Base-by-base conservation (phyloP, 1,140 invertebrate species). In the Drosophila jambulina region DNA sequence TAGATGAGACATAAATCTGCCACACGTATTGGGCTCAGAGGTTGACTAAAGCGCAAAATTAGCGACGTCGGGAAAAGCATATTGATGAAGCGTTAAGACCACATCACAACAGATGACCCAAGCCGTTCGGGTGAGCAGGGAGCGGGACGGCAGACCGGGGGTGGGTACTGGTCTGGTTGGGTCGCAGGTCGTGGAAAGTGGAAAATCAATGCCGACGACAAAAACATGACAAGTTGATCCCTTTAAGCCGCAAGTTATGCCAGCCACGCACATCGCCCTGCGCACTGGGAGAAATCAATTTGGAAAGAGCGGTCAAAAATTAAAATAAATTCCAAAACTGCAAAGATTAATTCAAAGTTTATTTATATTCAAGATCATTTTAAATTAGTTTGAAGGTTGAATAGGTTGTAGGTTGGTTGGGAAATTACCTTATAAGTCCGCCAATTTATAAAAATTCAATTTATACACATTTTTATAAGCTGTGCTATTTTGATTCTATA, bases 181-280 rank as follows among this genome's bases (percentile, higher is more conserved):
- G 74, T 76, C 74, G 62, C 62, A 60, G 61, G 75, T 65, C 45
- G 68, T 79, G 68, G 59, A 72, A 86, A 90, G 85, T 90, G 85
- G 78, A 90, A 90, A 90, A 90, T 90, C 85, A 90, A 90, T 90
- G 85, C 85, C 67, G 75, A 82, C 86, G 83, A 79, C 78, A 78
- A 77, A 80, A 70, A 88, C 85, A 90, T 90, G 85, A 90, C 86
- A 90, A 91, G 85, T 90, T 90, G 85, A 90, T 77, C 78, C 85
- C 86, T 90, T 90, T 90, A 90, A 90, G 81, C 85, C 85, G 85
- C 86, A 90, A 90, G 85, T 90, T 90, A 90, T 90, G 85, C 85
- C 85, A 90, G 85, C 85, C 85, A 90, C 85, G 85, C 82, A 88
- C 74, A 78, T 38, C 74, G 75, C 43, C 57, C 49, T 34, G 58